These are phyloP conservation scores for Ecliptopera silaceata DNA, from an alignment of 2,888 invertebrate genomes.

Conservation along the genomic window DNA sequence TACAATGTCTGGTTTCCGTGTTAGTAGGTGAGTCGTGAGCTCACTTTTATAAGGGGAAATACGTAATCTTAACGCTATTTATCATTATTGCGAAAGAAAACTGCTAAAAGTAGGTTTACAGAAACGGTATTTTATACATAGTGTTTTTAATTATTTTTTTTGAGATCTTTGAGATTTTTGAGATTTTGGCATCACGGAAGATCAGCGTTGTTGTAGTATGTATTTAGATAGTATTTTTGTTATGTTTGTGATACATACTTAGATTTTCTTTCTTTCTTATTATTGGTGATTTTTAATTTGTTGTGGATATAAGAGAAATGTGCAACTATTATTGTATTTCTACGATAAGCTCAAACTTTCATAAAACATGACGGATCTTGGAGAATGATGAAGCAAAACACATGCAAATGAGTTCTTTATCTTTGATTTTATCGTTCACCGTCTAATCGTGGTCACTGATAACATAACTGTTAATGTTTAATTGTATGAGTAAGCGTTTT, in stretches of 20 bases:
- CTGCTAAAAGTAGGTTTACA: neutral
- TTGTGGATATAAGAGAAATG: too few relatives aligned
- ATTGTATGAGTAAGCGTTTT: constrained; percentile 14
- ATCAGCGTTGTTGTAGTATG: too few relatives aligned
- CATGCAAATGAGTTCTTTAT: constrained; percentile 17
- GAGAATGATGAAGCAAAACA: neutral
- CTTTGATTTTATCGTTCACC: constrained; percentile 26
- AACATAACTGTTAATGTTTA: constrained; percentile 22
- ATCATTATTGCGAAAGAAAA: constrained; percentile 9
- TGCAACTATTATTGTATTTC: too few relatives aligned
- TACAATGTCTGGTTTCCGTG: constrained; percentile 17
- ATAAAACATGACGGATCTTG: too few relatives aligned
- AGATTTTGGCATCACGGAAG: too few relatives aligned
- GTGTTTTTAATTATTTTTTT: neutral
- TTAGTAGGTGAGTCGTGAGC: constrained; percentile 20
- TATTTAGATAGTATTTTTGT: too few relatives aligned
- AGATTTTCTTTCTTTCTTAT: too few relatives aligned
- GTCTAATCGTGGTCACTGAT: constrained; percentile 24
- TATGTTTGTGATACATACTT: too few relatives aligned
- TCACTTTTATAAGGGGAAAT: constrained; percentile 1
- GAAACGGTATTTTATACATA: neutral
- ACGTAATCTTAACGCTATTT: neutral
- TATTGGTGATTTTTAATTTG: too few relatives aligned
- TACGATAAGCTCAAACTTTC: too few relatives aligned
- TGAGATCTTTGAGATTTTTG: too few relatives aligned